phyloP scores from a whole-genome alignment of 1,140 invertebrate species.

The Drosophila nannoptera region DNA sequence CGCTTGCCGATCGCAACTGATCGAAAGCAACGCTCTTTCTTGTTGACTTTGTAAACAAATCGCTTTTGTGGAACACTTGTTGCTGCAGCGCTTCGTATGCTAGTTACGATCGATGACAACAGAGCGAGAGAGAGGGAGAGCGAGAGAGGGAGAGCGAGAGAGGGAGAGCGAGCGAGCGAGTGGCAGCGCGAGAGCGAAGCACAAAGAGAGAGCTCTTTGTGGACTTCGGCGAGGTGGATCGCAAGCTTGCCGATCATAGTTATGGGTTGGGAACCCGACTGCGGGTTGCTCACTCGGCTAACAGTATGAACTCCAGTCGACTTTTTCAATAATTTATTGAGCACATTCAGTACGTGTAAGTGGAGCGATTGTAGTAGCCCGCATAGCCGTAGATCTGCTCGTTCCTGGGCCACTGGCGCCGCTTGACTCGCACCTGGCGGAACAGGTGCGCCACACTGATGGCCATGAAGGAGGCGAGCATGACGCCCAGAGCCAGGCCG shows the following conservation, averaged over 20 bases:
- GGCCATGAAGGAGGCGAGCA: constrained; percentile 45
- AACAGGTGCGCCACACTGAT: constrained; percentile 58
- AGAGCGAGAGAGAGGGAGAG: not conserved
- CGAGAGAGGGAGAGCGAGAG: not conserved
- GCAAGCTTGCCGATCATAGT: constrained; percentile 23
- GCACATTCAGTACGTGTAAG: constrained; percentile 48
- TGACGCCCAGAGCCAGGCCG: constrained; percentile 44
- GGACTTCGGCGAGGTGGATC: constrained; percentile 53
- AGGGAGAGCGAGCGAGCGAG: not conserved
- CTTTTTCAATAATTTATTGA: constrained; percentile 11
- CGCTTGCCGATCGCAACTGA: constrained; percentile 55
- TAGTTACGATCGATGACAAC: constrained; percentile 1
- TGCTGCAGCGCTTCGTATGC: constrained; percentile 4
- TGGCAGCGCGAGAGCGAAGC: not conserved
- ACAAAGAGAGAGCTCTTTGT: constrained; percentile 5
- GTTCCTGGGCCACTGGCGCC: constrained; percentile 63
- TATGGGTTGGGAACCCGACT: constrained; percentile 40
- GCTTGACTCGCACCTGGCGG: constrained; percentile 55
- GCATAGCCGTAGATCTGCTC: constrained; percentile 72
- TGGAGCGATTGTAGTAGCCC: constrained; percentile 63
- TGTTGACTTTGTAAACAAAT: constrained; percentile 64
- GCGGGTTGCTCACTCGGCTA: constrained; percentile 3
- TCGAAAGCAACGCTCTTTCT: constrained; percentile 42
- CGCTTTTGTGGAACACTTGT: constrained; percentile 21
- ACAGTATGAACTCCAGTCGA: not conserved